Conservation (phyloP, 2,888 invertebrate species). For the Slavum lentiscoides region DNA sequence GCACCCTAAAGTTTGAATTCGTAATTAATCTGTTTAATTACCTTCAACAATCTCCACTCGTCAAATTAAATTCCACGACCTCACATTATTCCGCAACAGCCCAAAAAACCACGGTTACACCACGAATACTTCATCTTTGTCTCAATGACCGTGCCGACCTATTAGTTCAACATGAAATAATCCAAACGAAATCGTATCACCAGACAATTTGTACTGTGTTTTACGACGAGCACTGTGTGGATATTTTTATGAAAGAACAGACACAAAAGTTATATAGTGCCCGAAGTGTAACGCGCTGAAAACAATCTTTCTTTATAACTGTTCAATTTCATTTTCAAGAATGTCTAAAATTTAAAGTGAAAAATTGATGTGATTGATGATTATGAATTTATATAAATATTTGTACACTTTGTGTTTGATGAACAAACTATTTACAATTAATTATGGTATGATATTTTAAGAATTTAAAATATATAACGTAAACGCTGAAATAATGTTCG, state of each 20-base stretch:
- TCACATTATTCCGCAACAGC: neutral
- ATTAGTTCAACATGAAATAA: neutral
- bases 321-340: too few species aligned
- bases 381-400: too few species aligned
- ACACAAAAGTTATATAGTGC: neutral
- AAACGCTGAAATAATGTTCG: too few species aligned
- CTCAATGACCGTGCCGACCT: neutral
- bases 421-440: too few species aligned
- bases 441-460: too few species aligned
- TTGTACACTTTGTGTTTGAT: too few species aligned
- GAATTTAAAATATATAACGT: too few species aligned
- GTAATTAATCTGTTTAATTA: conserved; percentile 9
- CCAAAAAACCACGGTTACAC: neutral
- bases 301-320: neutral
- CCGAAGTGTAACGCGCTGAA: neutral
- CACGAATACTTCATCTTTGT: neutral
- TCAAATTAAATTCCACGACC: neutral
- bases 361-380: too few species aligned
- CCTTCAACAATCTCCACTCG: neutral
- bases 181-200: neutral
- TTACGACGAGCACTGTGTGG: neutral
- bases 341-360: too few species aligned
- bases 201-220: neutral
- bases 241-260: neutral
- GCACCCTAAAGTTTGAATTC: neutral